Base-by-base conservation (phyloP, 2,113 vertebrate genomes). In the Rostratula benghalensis region DNA sequence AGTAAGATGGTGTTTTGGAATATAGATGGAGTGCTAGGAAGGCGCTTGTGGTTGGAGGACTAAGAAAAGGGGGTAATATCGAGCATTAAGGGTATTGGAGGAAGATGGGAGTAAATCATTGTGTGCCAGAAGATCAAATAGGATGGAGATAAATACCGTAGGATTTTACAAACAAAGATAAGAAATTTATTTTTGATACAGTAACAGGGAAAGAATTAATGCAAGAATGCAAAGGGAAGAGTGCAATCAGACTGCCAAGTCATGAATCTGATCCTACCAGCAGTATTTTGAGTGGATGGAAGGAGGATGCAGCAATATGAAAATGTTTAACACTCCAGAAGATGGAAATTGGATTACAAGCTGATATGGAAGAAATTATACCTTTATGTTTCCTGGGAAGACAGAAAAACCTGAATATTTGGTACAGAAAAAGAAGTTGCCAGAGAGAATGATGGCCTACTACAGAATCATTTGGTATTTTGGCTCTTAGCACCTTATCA, bases 91-190 rank as follows among this genome's bases (percentile, higher is more conserved):
- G 9, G 7, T 33, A 75, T 54, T 39, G 23, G 46, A 83, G 37
- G 37, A 93, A 89, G 30, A 77, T 48, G 43, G 69, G 80, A 94
- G 43, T 18, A 74, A 92, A 78, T 50, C 18, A 24, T 9, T 77
- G 15, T 61, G 33, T 59, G 25, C 54, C 74, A 59, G 28, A 75
- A 90, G 50, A 75, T 45, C 2, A 2, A 83, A 35, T 18, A 70
- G 5, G 20, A 53, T 68, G 53, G 57, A 94, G 43, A 82, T 94
- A 91, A 93, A 93, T 35, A 76, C 35, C 83, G 51, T 64, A 65
- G 45, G 31, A 73, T 74, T 92, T 93, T 95, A 83, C 45, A 92
- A 87, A 83, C 80, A 91, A 91, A 85, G 53, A 71, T 79, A 79
- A 86, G 63, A 59, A 61, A 50, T 85, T 94, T 86, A 43, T 53